Conservation (phyloP, 30 jellyfish, hydroid and myxozoan genomes). For the Hydractinia echinata region DNA sequence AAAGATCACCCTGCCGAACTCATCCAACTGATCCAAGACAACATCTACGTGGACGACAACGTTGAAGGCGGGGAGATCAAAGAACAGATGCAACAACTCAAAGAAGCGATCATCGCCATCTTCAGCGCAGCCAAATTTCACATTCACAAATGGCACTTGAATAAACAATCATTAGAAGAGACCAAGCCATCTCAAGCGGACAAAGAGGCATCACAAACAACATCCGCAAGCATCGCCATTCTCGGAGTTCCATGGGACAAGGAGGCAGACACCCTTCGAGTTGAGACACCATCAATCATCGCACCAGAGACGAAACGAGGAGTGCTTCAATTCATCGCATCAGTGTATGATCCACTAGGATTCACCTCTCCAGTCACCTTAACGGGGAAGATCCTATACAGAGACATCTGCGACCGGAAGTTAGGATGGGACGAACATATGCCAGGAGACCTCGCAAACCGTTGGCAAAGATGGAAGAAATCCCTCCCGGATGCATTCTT, state of each 20-base stretch:
- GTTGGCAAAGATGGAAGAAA: no score
- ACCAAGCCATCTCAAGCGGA: constrained; percentile 14
- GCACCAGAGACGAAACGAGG: constrained; percentile 2
- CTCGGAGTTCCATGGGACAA: no score
- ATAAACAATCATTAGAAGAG: constrained; percentile 42
- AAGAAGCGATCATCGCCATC: constrained; percentile 26
- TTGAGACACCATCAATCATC: no score
- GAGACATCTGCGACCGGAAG: no score
- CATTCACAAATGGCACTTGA: constrained; percentile 65
- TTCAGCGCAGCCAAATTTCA: constrained; percentile 39
- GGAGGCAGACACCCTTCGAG: no score
- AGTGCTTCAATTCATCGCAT: constrained; percentile 24
- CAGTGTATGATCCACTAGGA: no score
- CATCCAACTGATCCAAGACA: constrained; percentile 10
- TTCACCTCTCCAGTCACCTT: no score
- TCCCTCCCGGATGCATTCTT: no score
- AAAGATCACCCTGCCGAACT: constrained; percentile 20
- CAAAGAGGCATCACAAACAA: constrained; percentile 2
- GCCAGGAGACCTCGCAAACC: no score
- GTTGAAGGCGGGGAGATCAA: constrained; percentile 33
- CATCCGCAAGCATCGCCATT: constrained; percentile 27
- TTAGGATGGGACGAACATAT: no score
- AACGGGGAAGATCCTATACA: no score
- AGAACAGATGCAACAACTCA: constrained; percentile 20
- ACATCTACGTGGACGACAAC: constrained; percentile 52